These are phyloP conservation scores for Aphaenogaster floridana DNA, from an alignment of 1,140 invertebrate species.

Conservation along the genomic window DNA sequence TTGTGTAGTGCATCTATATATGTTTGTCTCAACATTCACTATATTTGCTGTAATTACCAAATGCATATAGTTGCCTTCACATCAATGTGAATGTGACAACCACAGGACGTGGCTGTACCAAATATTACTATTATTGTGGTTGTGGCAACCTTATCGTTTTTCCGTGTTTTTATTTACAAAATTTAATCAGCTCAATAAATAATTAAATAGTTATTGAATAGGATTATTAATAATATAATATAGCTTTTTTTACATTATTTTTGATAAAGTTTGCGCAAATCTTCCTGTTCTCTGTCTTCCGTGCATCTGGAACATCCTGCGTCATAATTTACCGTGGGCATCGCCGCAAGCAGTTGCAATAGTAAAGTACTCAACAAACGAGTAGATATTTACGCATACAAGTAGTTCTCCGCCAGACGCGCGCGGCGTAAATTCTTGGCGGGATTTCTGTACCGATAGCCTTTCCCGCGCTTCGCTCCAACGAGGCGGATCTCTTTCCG, in stretches of 20 bases:
- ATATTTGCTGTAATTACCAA: too few relatives aligned
- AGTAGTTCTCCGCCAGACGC: constrained; percentile 17
- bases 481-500: constrained; percentile 75
- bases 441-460: constrained; percentile 60
- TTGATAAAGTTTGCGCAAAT: background rate
- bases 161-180: background rate
- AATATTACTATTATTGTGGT: too few relatives aligned
- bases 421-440: constrained; percentile 49
- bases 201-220: background rate
- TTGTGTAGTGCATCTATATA: too few relatives aligned
- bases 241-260: background rate
- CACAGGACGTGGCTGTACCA: too few relatives aligned
- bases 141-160: too few relatives aligned
- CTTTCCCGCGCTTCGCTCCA: constrained; percentile 70
- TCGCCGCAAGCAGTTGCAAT: background rate
- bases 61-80: too few relatives aligned
- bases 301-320: background rate
- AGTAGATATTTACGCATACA: constrained; percentile 13
- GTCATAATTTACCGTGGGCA: constrained; percentile 1
- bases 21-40: too few relatives aligned
- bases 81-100: too few relatives aligned
- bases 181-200: background rate
- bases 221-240: background rate
- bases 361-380: background rate
- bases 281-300: background rate